phyloP scores from a whole-genome alignment of 2,797 vertebrate species.

The Lagodon rhomboides region DNA sequence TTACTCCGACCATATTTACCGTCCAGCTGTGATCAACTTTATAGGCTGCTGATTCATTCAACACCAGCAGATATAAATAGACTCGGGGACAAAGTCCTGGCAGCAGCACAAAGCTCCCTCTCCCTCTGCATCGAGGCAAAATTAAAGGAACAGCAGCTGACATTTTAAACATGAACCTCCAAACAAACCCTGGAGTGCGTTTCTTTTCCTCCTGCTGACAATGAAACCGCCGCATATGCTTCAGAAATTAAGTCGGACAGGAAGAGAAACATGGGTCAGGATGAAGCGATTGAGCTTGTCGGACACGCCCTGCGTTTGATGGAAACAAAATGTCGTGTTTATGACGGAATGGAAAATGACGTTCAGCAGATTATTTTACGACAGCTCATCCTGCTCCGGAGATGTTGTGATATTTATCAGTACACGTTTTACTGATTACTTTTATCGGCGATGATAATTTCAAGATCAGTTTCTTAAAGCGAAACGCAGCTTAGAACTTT shows the following conservation, averaged over 20 bases:
- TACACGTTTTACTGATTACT: not conserved
- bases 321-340: constrained; percentile 2
- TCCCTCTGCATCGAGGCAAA: not conserved
- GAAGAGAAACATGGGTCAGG: not conserved
- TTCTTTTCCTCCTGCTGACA: not conserved
- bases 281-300: not conserved
- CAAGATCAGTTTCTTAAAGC: not conserved
- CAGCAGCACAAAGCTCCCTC: constrained; percentile 16
- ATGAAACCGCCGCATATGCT: not conserved
- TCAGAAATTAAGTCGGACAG: not conserved
- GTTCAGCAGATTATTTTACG: not conserved
- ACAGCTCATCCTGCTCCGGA: not conserved
- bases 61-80: constrained; percentile 61
- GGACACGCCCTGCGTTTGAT: constrained; percentile 19
- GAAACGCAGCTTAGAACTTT: not conserved
- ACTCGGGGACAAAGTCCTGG: constrained; percentile 60
- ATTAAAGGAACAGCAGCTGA: constrained; percentile 22
- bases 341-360: not conserved
- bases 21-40: constrained; percentile 23
- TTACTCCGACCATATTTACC: constrained; percentile 4
- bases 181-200: not conserved
- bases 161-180: not conserved
- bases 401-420: not conserved
- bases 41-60: constrained; percentile 52
- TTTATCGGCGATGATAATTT: not conserved